phyloP scores from a whole-genome alignment of 2,888 invertebrate species.

The Hololepta plana region DNA sequence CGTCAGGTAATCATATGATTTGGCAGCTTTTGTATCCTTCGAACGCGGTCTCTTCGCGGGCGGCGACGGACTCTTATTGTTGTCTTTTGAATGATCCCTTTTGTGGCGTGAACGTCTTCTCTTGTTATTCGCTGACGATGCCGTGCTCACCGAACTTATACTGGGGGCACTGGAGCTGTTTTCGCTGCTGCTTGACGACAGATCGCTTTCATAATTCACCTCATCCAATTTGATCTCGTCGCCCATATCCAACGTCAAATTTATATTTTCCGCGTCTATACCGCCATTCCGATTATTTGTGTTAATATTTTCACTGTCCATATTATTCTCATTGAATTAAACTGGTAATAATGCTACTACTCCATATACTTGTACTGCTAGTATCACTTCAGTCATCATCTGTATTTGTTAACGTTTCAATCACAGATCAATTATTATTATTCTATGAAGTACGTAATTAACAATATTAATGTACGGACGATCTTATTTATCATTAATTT shows the following conservation, averaged over 20 bases:
- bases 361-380: too few species aligned
- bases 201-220: conserved; percentile 73
- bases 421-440: too few species aligned
- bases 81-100: conserved; percentile 28
- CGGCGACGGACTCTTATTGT: conserved; percentile 22
- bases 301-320: conserved; percentile 22
- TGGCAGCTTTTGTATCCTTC: conserved; percentile 30
- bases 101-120: conserved; percentile 37
- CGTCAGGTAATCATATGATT: conserved; percentile 70
- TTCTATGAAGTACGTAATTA: too few species aligned
- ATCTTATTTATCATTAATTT: too few species aligned
- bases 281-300: conserved; percentile 22
- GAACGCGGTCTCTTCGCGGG: conserved; percentile 23
- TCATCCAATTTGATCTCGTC: conserved; percentile 66
- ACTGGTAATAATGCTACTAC: too few species aligned
- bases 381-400: too few species aligned
- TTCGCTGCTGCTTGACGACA: conserved; percentile 60
- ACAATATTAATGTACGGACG: too few species aligned
- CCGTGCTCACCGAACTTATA: conserved; percentile 61
- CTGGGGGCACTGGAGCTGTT: conserved; percentile 50
- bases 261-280: conserved; percentile 25
- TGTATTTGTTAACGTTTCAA: too few species aligned
- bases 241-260: conserved; percentile 41
- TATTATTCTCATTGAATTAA: conserved; percentile 11
- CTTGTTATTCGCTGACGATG: conserved; percentile 38